phyloP scores from a whole-genome alignment of 2,888 invertebrate species.

The Pocota personata region DNA sequence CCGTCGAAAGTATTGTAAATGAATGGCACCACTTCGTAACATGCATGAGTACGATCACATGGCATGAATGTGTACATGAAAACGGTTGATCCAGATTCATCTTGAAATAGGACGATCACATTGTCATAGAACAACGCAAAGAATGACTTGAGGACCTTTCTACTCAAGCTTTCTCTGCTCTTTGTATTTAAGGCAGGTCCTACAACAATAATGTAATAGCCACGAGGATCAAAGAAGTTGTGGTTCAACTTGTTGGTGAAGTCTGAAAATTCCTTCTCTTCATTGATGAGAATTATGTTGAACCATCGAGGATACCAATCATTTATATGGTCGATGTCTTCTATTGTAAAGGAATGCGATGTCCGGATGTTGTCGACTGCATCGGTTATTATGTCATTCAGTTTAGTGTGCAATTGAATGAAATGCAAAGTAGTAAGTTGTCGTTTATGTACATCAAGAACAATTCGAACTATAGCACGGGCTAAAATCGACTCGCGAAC shows the following conservation, averaged over 20 bases:
- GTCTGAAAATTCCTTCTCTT: not conserved
- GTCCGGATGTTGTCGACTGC: not conserved
- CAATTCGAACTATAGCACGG: not conserved
- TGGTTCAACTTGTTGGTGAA: not conserved
- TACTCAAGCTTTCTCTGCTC: not conserved
- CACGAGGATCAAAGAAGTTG: not conserved
- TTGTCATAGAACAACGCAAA: not conserved
- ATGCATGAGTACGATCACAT: not conserved
- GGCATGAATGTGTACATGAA: not conserved
- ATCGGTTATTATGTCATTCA: not conserved
- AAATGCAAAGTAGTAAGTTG: not conserved
- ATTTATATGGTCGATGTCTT: not conserved
- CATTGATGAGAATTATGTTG: not conserved
- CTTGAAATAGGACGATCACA: not conserved
- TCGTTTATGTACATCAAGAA: not conserved
- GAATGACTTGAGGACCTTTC: not conserved
- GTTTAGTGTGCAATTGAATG: not conserved
- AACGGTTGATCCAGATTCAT: not conserved
- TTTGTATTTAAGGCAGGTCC: not conserved
- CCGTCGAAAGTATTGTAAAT: not conserved
- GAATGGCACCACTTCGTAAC: not conserved
- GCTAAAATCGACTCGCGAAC: not conserved
- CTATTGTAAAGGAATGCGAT: not conserved
- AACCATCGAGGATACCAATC: not conserved
- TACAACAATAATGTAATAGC: not conserved